Evolutionary conservation across 30 jellyfish, hydroid and myxozoan species (phyloP), one percentile per base, ranked within the genome.

Genomic region (Turritopsis dohrnii): DNA sequence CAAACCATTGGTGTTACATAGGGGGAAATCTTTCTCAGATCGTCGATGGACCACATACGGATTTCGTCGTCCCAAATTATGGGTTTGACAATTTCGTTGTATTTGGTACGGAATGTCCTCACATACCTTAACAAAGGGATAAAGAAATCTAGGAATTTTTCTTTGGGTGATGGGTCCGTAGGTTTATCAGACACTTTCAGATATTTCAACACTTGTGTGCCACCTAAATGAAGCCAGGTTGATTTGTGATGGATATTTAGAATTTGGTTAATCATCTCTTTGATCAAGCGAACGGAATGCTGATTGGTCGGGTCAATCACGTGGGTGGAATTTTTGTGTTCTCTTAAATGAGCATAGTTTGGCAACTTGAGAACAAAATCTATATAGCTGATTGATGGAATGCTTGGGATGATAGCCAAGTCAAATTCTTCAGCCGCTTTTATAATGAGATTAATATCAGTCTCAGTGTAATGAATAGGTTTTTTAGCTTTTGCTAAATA

Each of bases 31-130:
- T 71, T 13, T 74, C 86, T 26, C 54, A 90, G 79, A 53, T 65
- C 72, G 18, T 76, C 65, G 17, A 86, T 79, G 7, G 82, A 29
- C 94, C 94, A 90, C 19, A 52, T 76, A 20, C 97, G 87, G 88
- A 90, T 86, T 95, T 85, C 86, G 65, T 90, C 97, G 79, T 90
- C 97, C 97, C 97, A 90, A 31, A 90, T 86, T 18, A 90, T 83
- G 24, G 97, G 93, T 19, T 25, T n/a, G 19, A 72, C 24, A 0
- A 19, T n/a, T 21, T 25, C 30, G 30, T 25, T 23, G 19, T 18
- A 23, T 23, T 60, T 23, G 19, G 73, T 60, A 18, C 73, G 73
- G 0, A 60, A 60, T 60, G 73, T 83, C 41, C 83, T 60, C 21
- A 90, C 93, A 54, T 79, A 86, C 52, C 74, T 66, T 20, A 86